Base-by-base conservation (phyloP, 2,888 invertebrate species). In the Diadromus collaris region DNA sequence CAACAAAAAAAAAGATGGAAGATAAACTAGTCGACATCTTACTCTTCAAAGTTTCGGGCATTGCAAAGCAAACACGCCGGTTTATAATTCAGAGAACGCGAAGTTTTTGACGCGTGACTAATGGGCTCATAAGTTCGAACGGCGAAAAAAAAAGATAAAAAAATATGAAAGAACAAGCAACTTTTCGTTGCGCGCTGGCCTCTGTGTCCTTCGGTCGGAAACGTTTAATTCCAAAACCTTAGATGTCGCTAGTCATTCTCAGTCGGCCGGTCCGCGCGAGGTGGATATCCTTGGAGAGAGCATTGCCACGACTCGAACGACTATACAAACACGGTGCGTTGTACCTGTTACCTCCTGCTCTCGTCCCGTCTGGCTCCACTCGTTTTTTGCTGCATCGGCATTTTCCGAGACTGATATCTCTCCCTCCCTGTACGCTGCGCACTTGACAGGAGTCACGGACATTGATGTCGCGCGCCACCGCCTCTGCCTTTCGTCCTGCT, bases 241-340 rank as follows among this genome's bases (percentile, higher is more conserved):
- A 77, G 73, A 81, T 81, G 73, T 78, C 75, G 72, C 78, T 78
- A 74, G 10, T 73, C 68, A 38, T 67, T 13, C 32, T 65, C 63
- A 41, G 48, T 72, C 72, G 75, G 76, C 76, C 76, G 69, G 69
- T 69, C 72, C 75, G 58, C 70, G 65, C 61, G 82, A 86, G 85
- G 85, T 85, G 84, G 89, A 84, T 89, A 87, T 88, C 89, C 89
- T 89, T 89, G 89, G 85, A 81, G 82, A 86, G 88, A 89, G 85
- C 89, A 87, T 89, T 89, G 89, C 88, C 89, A 86, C 81, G 71
- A 60, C 51, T 34, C 44, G 58, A 76, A 72, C 68, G 38, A 48
- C 51, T 10, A 44, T 27, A 69, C 54, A 63, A 46, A 48, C 41
- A 21, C 38, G 41, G 48, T 38, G 41, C 29, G 48, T 27, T 68